Base-by-base conservation (phyloP, 2,888 invertebrate genomes). In the Andrena camellia region DNA sequence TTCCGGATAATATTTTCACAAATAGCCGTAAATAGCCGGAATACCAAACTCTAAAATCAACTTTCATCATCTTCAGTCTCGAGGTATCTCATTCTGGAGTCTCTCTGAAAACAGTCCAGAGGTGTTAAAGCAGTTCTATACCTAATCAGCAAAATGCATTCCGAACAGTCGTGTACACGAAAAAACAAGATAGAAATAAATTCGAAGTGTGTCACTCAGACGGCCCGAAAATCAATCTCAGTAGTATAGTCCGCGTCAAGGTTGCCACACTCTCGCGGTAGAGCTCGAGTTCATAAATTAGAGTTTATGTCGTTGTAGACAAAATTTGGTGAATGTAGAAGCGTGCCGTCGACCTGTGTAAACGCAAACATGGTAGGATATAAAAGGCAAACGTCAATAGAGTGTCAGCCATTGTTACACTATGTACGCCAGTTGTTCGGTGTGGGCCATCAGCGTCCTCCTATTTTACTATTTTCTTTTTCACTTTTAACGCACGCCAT, bases 211-310 rank as follows among this genome's bases (percentile, higher is more conserved):
- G 20, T 57, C 10, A 57, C 23, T 6, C 1, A 10, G 63, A 6
- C 23, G 0, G 20, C 63, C 26, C 2, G 13, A 42, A 63, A 63
- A 2, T 20, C 20, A 17, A 0, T 7, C 0, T 5, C 42, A 42
- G 6, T 20, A 29, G 26, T 26, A 20, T 42, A 20, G 68, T 33
- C 10, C 17, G 4, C 50, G 31, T 8, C 62, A 67, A 66, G 67
- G 33, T 35, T 42, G 23, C 2, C 31, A 0, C 13, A 4, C 23
- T 26, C 35, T 57, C 20, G 62, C 23, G 20, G n/a, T 13, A 20
- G 50, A 50, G n/a, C n/a, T n/a, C 42, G 42, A 66, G 67, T 78
- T 74, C 54, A 42, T 42, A 63, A 68, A 13, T 35, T 35, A 13
- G 42, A 63, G 68, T 54, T 68, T 57, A 42, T 13, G 20, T n/a